Conservation (phyloP, 2,113 vertebrate species). For the Willisornis vidua region DNA sequence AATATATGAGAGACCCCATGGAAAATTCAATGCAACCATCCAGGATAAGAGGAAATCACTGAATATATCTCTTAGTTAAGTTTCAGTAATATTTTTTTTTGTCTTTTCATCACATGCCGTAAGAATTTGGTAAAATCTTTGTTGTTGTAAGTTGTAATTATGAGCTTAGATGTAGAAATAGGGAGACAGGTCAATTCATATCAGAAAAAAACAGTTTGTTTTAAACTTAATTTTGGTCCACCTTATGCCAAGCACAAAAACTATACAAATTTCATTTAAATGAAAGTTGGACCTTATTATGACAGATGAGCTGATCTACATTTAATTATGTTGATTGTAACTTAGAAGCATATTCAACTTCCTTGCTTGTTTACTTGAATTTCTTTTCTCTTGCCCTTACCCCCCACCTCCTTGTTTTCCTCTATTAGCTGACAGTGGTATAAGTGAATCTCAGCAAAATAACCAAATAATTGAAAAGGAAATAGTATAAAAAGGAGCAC, state of each 20-base stretch:
- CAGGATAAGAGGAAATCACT: background rate
- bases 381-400: background rate
- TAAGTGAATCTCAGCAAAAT: background rate
- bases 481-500: background rate
- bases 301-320: background rate
- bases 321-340: background rate
- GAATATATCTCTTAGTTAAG: background rate
- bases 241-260: background rate
- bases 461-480: background rate
- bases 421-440: background rate
- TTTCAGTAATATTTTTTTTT: background rate
- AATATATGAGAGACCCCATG: background rate
- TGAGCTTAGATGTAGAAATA: background rate
- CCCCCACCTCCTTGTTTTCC: rapidly evolving
- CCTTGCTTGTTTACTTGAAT: background rate
- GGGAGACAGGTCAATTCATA: background rate
- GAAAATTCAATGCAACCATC: background rate
- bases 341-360: background rate
- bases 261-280: background rate
- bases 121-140: background rate
- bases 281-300: background rate
- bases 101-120: background rate
- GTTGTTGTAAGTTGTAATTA: background rate
- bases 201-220: background rate
- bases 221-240: background rate